Base-by-base conservation (phyloP, 2,797 vertebrate species). In the Smutsia gigantea region DNA sequence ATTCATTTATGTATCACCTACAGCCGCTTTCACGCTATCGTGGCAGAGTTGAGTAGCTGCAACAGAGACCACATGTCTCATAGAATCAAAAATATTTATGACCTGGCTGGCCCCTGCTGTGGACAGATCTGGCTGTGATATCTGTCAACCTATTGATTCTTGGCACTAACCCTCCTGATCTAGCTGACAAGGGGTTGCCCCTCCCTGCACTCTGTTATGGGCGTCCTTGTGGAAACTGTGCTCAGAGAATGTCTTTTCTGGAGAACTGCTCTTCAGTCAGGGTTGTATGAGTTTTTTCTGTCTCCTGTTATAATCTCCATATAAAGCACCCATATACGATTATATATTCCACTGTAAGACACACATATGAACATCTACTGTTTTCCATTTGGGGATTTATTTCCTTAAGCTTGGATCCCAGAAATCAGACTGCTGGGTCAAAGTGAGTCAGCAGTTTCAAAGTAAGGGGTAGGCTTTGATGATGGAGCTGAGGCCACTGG, bases 351-450 rank as follows among this genome's bases (percentile, higher is more conserved):
- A 5, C 78, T 4, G 1, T n/a, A 14, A 72, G 66, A 72, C 25
- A 8, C 31, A 1, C 12, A 21, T 66, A 42, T 91, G 53, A 69
- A 14, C 19, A 4, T 11, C 29, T 69, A 17, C 49, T 25, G 57
- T 71, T 84, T 46, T 29, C 53, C 29, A 23, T 21, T 18, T 37
- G 37, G 69, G 37, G 51, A 61, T 39, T 61, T 49, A 63, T 19
- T 72, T 39, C 34, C 64, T 94, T 51, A 31, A 63, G 10, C n/a
- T 46, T 37, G 53, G 39, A 64, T 31, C 39, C 53, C n/a, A 79
- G 64, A 71, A 66, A 66, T 93, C 84, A 72, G 29, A 29, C 55
- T 83, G 19, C 57, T 78, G 82, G 61, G 42, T 95, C 55, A 84
- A 64, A 81, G 21, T 7, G 8, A 78, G 82, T 53, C 75, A 29